Evolutionary conservation across 2,113 vertebrate species (phyloP), one percentile per base, ranked within the genome.

Genomic region (Herpetotheres cachinnans): DNA sequence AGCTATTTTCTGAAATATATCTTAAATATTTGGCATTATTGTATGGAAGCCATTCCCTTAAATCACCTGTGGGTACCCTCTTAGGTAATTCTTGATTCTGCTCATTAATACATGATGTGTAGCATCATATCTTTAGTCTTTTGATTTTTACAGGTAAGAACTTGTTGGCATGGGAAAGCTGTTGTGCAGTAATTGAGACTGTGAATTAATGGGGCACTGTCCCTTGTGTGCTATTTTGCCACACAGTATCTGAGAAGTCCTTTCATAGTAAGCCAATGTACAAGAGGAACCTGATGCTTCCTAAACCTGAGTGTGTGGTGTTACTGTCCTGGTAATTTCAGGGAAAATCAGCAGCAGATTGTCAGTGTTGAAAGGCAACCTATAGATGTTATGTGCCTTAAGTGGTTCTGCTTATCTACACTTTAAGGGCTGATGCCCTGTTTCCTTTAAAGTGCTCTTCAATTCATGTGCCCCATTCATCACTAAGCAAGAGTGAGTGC

Each of bases 401-500:
- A 34, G 25, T 25, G 54, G 32, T 19, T 78, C 84, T 25, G 40
- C 25, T 38, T 46, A 56, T 21, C 27, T 32, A 1, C 2, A 1
- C 34, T 69, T 69, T 40, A 65, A 47, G 44, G 55, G 14, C 40
- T 6, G 25, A 52, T 46, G 34, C 12, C 32, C 49, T 24, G 22
- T 17, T 52, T 40, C 18, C 6, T 52, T 62, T 13, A 3, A 78
- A 63, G 32, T 21, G 11, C 36, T 50, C 22, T 88, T 91, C 19
- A 52, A 13, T 61, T 38, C 34, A 2, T 0, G 0, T 18, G 50
- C 18, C 32, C 11, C 7, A 3, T 13, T 58, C n/a, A 26, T 22
- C n/a, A 12, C 66, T 26, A 52, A 40, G 47, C 29, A 67, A 38
- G n/a, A 55, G 13, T 2, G 67, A 83, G 76, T 54, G 77, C 44